A percentile compares a stretch with the other conserved stretches of the same genome.
These are phyloP conservation scores for Hystrix brachyura DNA, from an alignment of 2,113 vertebrate genomes.

Conservation along the genomic window DNA sequence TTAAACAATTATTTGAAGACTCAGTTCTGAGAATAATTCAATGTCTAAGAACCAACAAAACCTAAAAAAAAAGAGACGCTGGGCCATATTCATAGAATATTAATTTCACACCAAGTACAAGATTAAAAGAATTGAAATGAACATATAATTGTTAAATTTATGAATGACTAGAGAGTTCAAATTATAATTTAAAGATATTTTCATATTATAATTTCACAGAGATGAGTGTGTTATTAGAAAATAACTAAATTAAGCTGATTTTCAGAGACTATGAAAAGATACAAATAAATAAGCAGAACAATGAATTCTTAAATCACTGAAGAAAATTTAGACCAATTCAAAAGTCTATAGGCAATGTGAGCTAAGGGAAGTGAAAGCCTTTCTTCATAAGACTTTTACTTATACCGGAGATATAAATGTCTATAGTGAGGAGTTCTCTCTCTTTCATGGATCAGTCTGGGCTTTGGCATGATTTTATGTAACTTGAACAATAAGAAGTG, in stretches of 20 bases:
- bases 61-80: not conserved
- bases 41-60: not conserved
- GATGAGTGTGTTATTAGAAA: not conserved
- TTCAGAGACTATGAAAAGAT: not conserved
- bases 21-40: not conserved
- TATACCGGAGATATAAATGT: not conserved
- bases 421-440: not conserved
- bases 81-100: not conserved
- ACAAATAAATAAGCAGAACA: not conserved
- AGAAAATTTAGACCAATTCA: not conserved
- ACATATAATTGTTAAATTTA: slow-evolving; percentile 52
- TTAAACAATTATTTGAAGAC: not conserved
- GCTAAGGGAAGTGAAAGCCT: not conserved
- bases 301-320: not conserved
- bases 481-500: not conserved
- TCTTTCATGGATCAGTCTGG: not conserved
- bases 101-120: slow-evolving; percentile 11
- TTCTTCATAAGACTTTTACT: not conserved
- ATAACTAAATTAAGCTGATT: not conserved
- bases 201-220: slow-evolving; percentile 3
- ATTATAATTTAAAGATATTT: slow-evolving; percentile 31
- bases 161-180: not conserved
- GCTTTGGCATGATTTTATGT: not conserved
- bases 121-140: slow-evolving; percentile 36
- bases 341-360: not conserved